Percentiles rank a stretch among this genome's conserved stretches.
phyloP scores from a whole-genome alignment of 2,888 invertebrate species.

The Acrobasis suavella region DNA sequence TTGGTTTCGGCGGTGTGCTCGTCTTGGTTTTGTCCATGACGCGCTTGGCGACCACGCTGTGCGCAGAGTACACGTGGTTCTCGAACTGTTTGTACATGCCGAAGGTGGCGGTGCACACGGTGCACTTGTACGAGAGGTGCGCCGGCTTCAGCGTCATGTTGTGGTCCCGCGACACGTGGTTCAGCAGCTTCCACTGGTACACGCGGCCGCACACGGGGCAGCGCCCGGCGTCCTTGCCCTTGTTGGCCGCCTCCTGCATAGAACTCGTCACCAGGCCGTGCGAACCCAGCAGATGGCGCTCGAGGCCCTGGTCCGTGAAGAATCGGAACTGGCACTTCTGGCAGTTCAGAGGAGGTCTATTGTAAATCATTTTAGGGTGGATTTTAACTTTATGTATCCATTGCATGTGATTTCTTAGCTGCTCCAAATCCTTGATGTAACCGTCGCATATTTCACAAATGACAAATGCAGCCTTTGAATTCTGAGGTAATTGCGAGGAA shows the following conservation, averaged over 20 bases:
- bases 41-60: conserved; percentile 94
- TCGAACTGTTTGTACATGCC: conserved; percentile 98
- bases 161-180: conserved; percentile 96
- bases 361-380: conserved; percentile 98
- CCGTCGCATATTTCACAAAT: conserved; percentile 99
- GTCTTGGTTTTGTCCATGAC: conserved; percentile 90
- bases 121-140: conserved; percentile 96
- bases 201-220: conserved; percentile 98
- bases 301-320: conserved; percentile 98
- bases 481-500: conserved; percentile 62
- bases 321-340: conserved; percentile 98
- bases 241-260: conserved; percentile 97
- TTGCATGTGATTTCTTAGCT: conserved; percentile 97
- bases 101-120: conserved; percentile 96
- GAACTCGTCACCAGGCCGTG: conserved; percentile 97
- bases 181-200: conserved; percentile 90
- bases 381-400: conserved; percentile 99
- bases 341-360: conserved; percentile 96
- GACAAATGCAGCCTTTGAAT: conserved; percentile 92
- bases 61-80: conserved; percentile 96
- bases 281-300: conserved; percentile 96
- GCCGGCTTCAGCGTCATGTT: conserved; percentile 96
- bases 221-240: conserved; percentile 95
- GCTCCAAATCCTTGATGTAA: conserved; percentile 97
- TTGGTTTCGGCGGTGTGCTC: conserved; percentile 43